Base-by-base conservation (phyloP, 2,113 vertebrate genomes). In the Cephalophus harveyi region DNA sequence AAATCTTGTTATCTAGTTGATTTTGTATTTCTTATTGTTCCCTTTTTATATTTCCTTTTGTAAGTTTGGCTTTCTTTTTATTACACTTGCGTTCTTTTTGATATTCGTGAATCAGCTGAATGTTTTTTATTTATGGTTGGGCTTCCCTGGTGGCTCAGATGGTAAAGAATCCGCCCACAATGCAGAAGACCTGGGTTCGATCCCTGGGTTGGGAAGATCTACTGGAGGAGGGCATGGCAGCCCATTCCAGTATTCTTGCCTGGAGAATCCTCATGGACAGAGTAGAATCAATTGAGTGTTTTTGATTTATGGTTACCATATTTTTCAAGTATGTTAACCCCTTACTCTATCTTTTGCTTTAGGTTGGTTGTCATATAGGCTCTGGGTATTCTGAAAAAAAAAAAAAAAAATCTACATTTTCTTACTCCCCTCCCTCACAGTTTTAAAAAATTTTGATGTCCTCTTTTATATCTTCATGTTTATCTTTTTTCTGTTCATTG, bases 131-230 rank as follows among this genome's bases (percentile, higher is more conserved):
- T 62, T 62, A 33, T 62, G 60, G 60, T 62, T 62, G 60, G 60
- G 60, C 60, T 62, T 62, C 60, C 60, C 60, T 62, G 60, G 30
- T 62, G 60, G 6, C 60, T 33, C 30, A 64, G 30, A 64, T 64
- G 15, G 60, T 64, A 4, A 64, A 64, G 14, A 16, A 33, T 64
- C 28, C 0, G 0, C 60, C 30, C 0, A 1, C 60, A 64, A 2
- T 64, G 60, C 60, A 64, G 60, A 64, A 64, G 60, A 64, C 30
- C 15, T 64, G 30, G 30, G 60, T 64, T 33, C 0, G 6, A 33
- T 64, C 14, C 60, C 60, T 64, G 60, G 60, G 6, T 64, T 64
- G 30, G 60, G 30, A 64, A 64, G 60, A 33, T 64, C 60, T 64
- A 30, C 30, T 33, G 60, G 60, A 33, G 30, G 30, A 64, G 30